Evolutionary conservation across 2,113 vertebrate genomes (phyloP), one percentile per base, ranked within the genome.

Genomic region (Antechinus flavipes): DNA sequence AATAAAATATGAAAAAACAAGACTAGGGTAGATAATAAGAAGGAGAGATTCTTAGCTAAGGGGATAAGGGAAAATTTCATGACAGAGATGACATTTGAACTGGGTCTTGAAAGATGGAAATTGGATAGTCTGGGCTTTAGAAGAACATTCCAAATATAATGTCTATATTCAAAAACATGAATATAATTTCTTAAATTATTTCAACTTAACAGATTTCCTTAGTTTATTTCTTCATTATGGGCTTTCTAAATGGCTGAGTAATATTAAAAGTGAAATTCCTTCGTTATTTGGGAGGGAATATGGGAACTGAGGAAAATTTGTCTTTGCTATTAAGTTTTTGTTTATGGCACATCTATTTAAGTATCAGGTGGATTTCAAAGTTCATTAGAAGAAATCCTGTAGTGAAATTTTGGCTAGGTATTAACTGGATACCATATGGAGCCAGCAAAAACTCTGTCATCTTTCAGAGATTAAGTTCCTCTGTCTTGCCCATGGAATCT

Each of bases 281-380:
- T 84, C 90, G 53, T 61, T 22, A 30, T 54, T 91, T 22, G 91
- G 68, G 42, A 0, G 2, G 26, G 50, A 3, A 46, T 24, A 49
- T 27, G 12, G 6, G 14, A 6, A 91, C 35, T 16, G 14, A 84
- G 30, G 55, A 9, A 91, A 91, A 14, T 84, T 23, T 90, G 23
- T 93, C 89, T 95, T 0, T 95, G 49, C 53, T 76, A 2, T 23
- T 8, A 92, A 26, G 35, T 54, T 42, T 84, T 22, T 19, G 10
- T 50, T 56, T 92, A 27, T 90, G 12, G 22, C 35, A 42, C 46
- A 3, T 89, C 35, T 24, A 1, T 76, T 91, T 90, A 93, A 56
- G 84, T 94, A 93, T 52, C n/a, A 2, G 26, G 4, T 93, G 10
- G 55, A 24, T 95, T 95, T 55, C 92, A 19, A 93, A 68, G n/a